phyloP scores from a whole-genome alignment of 37 sponge, comb jelly and placozoan genomes.

The Theonella swinhoei region DNA sequence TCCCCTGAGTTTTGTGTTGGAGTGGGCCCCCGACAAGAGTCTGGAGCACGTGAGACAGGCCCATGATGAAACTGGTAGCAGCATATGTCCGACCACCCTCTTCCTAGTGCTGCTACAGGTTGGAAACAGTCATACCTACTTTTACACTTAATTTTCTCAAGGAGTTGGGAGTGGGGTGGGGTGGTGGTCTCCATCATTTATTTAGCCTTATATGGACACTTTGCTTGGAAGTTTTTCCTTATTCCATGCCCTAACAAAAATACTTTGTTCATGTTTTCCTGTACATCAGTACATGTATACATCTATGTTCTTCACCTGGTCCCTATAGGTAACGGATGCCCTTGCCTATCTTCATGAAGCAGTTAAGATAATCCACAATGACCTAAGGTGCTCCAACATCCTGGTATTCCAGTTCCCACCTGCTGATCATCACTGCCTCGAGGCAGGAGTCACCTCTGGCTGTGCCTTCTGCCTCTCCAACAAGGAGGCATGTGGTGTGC shows the following conservation, averaged over 20 bases:
- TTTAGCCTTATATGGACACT: no score
- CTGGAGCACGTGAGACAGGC: conserved; percentile 34
- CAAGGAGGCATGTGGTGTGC: conserved; percentile 27
- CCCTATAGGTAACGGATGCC: conserved; percentile 51
- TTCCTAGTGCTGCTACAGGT: conserved; percentile 49
- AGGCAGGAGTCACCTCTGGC: not conserved
- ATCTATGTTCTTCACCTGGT: not conserved
- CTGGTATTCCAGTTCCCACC: conserved; percentile 60
- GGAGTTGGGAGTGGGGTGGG: no score
- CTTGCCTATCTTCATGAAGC: conserved; percentile 48
- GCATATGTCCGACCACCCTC: conserved; percentile 34
- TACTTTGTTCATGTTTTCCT: not conserved
- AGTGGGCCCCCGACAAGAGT: conserved; percentile 79
- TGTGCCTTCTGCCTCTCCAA: not conserved
- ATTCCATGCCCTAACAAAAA: no score
- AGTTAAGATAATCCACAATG: conserved; percentile 54
- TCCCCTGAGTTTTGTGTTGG: conserved; percentile 70
- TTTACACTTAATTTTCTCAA: not conserved
- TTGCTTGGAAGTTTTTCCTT: no score
- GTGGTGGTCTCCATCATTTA: no score
- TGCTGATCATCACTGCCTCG: conserved; percentile 27
- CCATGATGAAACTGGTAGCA: not conserved
- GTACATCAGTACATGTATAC: not conserved
- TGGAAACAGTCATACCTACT: no score
- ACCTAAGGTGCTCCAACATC: conserved; percentile 57